phyloP scores from a whole-genome alignment of 2,797 vertebrate genomes.

The Trematomus bernacchii region DNA sequence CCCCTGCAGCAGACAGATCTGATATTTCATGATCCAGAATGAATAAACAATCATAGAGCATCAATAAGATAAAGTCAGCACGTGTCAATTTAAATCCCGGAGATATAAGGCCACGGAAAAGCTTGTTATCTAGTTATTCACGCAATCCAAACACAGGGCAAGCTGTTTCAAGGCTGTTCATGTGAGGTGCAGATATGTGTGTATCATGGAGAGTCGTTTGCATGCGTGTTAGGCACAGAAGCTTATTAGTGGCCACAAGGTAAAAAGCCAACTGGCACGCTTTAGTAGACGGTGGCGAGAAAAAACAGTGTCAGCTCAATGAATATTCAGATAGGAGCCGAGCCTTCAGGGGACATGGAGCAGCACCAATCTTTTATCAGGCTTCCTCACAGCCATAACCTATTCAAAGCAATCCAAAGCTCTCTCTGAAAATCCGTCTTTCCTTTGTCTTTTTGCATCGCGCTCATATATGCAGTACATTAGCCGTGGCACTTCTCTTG shows the following conservation, averaged over 20 bases:
- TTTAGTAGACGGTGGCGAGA: conserved; percentile 69
- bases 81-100: conserved; percentile 28
- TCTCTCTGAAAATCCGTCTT: conserved; percentile 35
- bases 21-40: conserved; percentile 49
- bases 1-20: conserved; percentile 33
- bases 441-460: conserved; percentile 28
- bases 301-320: conserved; percentile 75
- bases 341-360: conserved; percentile 74
- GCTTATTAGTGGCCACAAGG: conserved; percentile 72
- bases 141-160: conserved; percentile 18
- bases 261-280: conserved; percentile 78
- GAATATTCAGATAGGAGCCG: conserved; percentile 79
- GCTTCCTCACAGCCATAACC: conserved; percentile 59
- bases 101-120: conserved; percentile 29
- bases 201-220: conserved; percentile 48
- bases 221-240: conserved; percentile 57
- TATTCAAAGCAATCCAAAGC: conserved; percentile 61
- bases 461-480: conserved; percentile 6
- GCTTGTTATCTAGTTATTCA: conserved; percentile 1
- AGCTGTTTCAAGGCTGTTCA: conserved; percentile 18
- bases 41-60: conserved; percentile 42
- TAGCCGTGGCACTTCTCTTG: conserved; percentile 16
- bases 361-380: conserved; percentile 77
- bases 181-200: conserved; percentile 6
- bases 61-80: conserved; percentile 41